phyloP scores from a whole-genome alignment of 2,888 invertebrate genomes.

The Stomorhina lunata region DNA sequence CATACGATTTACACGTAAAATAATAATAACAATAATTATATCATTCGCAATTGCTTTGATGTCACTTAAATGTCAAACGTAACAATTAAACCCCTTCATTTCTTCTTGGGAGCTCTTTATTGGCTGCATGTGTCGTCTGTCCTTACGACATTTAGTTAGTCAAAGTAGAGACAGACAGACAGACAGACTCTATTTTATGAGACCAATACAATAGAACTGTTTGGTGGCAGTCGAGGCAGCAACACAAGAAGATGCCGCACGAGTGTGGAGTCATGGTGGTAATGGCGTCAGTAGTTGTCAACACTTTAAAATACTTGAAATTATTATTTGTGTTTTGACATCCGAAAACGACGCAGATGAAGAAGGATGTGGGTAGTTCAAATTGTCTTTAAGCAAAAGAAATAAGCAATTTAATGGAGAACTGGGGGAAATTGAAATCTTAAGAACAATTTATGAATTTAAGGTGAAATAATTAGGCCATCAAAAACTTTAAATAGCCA shows the following conservation, averaged over 20 bases:
- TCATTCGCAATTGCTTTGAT: slow-evolving; percentile 67
- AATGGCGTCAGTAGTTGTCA: slow-evolving; percentile 60
- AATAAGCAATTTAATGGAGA: background rate
- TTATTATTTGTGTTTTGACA: slow-evolving; percentile 43
- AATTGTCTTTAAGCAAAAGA: slow-evolving; percentile 9
- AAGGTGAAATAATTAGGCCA: background rate
- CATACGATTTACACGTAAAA: background rate
- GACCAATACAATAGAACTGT: slow-evolving; percentile 21
- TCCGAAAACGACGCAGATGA: too few relatives aligned
- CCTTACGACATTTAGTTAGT: background rate
- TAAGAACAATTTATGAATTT: background rate
- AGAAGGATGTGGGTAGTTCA: slow-evolving; percentile 12
- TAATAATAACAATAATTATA: slow-evolving; percentile 59
- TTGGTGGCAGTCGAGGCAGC: slow-evolving; percentile 9
- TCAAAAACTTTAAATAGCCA: too few relatives aligned
- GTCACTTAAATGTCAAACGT: slow-evolving; percentile 63
- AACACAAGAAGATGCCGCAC: background rate
- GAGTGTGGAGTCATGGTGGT: background rate
- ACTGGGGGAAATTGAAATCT: background rate
- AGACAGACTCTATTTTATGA: slow-evolving; percentile 44
- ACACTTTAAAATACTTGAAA: slow-evolving; percentile 58
- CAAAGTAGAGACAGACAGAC: too few relatives aligned
- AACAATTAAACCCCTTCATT: slow-evolving; percentile 64
- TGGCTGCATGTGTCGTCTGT: background rate
- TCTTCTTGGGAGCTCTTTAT: slow-evolving; percentile 44